These are phyloP conservation scores for Agrochola circellaris DNA, from an alignment of 2,888 invertebrate genomes.

Conservation along the genomic window DNA sequence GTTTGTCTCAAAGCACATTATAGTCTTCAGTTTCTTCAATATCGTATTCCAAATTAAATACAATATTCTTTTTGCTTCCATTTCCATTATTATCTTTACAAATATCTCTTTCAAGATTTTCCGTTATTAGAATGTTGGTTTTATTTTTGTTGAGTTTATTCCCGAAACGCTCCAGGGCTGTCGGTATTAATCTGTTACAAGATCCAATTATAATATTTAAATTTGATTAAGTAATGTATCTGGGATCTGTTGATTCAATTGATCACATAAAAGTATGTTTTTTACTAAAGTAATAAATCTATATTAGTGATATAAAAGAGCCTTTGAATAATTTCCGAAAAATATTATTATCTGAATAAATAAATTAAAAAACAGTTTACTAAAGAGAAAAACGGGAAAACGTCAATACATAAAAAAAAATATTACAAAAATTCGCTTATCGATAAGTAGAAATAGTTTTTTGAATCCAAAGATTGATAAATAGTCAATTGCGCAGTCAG, in stretches of 20 bases:
- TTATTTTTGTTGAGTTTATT: conserved; percentile 41
- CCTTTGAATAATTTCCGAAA: neutral
- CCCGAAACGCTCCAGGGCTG: conserved; percentile 19
- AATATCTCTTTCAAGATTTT: conserved; percentile 39
- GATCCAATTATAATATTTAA: conserved; percentile 57
- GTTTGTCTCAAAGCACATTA: conserved; percentile 22
- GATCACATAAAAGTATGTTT: neutral
- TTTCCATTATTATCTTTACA: conserved; percentile 41
- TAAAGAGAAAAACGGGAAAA: neutral
- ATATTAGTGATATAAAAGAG: neutral
- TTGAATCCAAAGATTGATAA: neutral
- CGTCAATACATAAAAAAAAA: neutral
- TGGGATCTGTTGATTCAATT: conserved; percentile 23
- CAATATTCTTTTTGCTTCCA: conserved; percentile 22
- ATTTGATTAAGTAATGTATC: conserved; percentile 42
- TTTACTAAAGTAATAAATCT: conserved; percentile 21
- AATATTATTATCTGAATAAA: neutral
- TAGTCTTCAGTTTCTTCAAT: conserved; percentile 14
- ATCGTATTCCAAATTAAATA: conserved; percentile 40
- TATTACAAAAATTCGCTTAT: neutral
- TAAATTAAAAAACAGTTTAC: neutral
- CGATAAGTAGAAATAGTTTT: neutral
- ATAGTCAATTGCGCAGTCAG: neutral
- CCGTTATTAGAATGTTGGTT: conserved; percentile 41
- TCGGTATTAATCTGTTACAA: conserved; percentile 44